phyloP scores from a whole-genome alignment of 2,888 invertebrate species.

The Entomobrya proxima region DNA sequence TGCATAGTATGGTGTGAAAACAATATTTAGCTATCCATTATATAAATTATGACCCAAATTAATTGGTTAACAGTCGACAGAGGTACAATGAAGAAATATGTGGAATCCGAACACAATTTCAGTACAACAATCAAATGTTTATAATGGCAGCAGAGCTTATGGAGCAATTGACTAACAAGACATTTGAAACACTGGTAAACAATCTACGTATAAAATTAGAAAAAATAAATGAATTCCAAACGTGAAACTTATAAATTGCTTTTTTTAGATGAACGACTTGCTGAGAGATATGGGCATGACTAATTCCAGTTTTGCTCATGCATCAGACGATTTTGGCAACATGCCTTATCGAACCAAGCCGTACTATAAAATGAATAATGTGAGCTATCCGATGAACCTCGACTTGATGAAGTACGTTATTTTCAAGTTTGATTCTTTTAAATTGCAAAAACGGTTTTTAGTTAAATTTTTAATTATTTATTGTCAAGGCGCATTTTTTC shows the following conservation, averaged over 20 bases:
- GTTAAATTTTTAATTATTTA: too few species aligned
- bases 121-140: slow-evolving; percentile 65
- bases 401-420: too few species aligned
- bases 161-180: slow-evolving; percentile 35
- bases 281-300: slow-evolving; percentile 64
- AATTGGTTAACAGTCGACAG: slow-evolving; percentile 55
- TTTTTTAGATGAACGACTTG: slow-evolving; percentile 9
- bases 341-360: slow-evolving; percentile 48
- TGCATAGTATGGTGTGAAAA: slow-evolving; percentile 59
- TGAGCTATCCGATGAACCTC: too few species aligned
- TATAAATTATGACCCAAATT: too few species aligned
- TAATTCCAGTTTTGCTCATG: slow-evolving; percentile 32
- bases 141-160: slow-evolving; percentile 56
- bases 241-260: not conserved
- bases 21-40: too few species aligned
- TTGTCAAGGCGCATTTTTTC: too few species aligned
- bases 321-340: slow-evolving; percentile 29
- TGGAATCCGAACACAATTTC: slow-evolving; percentile 54
- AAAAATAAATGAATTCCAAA: too few species aligned
- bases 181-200: slow-evolving; percentile 45
- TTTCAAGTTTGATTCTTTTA: too few species aligned
- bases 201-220: not conserved
- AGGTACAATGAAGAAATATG: slow-evolving; percentile 57
- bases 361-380: too few species aligned
- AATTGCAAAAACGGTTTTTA: too few species aligned